Percentiles rank a stretch among this genome's conserved stretches.
phyloP scores from a whole-genome alignment of 2,888 invertebrate genomes.

The Aphidius colemani region DNA sequence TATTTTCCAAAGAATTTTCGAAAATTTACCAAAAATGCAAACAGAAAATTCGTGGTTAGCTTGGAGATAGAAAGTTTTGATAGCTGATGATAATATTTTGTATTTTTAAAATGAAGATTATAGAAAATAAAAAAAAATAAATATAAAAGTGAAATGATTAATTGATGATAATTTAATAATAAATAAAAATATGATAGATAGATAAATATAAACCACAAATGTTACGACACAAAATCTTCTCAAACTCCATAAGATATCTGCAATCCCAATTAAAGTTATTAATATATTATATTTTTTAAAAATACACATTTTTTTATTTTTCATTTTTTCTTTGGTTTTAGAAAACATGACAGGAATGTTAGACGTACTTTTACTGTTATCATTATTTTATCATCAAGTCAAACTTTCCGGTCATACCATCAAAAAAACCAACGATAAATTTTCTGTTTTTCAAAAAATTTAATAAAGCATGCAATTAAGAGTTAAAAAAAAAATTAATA shows the following conservation, averaged over 20 bases:
- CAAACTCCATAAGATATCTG: slow-evolving; percentile 51
- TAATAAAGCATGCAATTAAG: not conserved
- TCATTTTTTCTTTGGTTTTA: slow-evolving; percentile 32
- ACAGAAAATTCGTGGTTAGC: too few species aligned
- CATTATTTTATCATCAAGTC: slow-evolving; percentile 8
- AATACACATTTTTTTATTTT: slow-evolving; percentile 31
- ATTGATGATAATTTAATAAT: slow-evolving; percentile 15
- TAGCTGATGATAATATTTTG: not conserved
- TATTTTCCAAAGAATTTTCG: too few species aligned
- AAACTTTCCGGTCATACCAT: slow-evolving; percentile 18
- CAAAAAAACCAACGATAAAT: too few species aligned
- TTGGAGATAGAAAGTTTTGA: slow-evolving; percentile 15
- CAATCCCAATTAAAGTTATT: slow-evolving; percentile 52
- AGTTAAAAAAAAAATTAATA: slow-evolving; percentile 6
- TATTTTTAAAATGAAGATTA: slow-evolving; percentile 29
- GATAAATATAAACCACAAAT: slow-evolving; percentile 29
- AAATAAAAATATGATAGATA: slow-evolving; percentile 19
- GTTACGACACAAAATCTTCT: slow-evolving; percentile 37
- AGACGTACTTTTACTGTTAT: slow-evolving; percentile 47
- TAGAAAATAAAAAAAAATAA: slow-evolving; percentile 18
- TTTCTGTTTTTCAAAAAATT: not conserved
- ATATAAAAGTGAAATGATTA: slow-evolving; percentile 19
- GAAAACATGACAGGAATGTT: slow-evolving; percentile 50
- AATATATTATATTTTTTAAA: too few species aligned
- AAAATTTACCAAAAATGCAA: too few species aligned